Conservation (phyloP, 2,797 vertebrate species). For the Mormyrops attenuatus region DNA sequence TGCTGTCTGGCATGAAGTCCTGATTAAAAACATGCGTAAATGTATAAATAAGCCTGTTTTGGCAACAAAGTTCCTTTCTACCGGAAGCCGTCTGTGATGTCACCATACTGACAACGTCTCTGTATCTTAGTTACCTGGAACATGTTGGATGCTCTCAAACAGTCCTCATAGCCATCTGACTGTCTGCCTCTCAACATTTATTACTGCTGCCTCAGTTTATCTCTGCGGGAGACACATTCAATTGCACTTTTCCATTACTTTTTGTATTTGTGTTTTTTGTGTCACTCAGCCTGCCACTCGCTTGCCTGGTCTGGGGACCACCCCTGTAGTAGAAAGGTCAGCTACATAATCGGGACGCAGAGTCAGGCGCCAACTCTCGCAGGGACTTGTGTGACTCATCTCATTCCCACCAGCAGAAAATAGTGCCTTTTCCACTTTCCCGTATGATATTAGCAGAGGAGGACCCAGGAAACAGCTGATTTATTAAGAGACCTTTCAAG, state of each 20-base stretch:
- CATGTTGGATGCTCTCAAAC: background rate
- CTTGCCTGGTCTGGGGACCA: background rate
- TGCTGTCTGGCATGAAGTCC: background rate
- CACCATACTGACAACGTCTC: background rate
- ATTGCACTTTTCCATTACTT: background rate
- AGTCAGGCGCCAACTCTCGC: background rate
- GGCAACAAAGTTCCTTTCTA: background rate
- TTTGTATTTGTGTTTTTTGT: background rate
- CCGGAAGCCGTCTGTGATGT: background rate
- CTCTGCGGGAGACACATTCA: background rate
- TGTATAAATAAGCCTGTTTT: background rate
- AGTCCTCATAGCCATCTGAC: background rate
- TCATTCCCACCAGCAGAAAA: background rate
- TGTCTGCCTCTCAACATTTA: background rate
- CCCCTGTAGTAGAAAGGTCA: background rate
- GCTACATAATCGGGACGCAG: background rate
- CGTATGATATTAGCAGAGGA: background rate
- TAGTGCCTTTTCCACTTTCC: background rate
- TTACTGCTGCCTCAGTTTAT: constrained; percentile 2
- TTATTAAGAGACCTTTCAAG: background rate
- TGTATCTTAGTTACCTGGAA: background rate
- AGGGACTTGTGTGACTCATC: background rate
- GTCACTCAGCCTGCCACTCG: background rate
- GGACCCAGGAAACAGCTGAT: background rate
- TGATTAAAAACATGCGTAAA: background rate